These are phyloP conservation scores for Pelusios castaneus DNA, from an alignment of 2,113 vertebrate genomes.

Conservation along the genomic window DNA sequence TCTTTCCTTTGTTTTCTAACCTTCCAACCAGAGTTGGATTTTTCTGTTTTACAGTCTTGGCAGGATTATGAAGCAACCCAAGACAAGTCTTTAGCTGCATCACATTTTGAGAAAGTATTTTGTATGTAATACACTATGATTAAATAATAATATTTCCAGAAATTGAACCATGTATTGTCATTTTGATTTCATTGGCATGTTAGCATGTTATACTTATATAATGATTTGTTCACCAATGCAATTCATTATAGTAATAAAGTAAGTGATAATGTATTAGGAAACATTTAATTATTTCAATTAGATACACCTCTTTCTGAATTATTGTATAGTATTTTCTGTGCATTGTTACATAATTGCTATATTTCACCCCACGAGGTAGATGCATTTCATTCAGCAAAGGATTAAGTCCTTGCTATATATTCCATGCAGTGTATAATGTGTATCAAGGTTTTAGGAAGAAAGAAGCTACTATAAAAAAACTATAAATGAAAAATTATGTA, in stretches of 20 bases:
- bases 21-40: background rate
- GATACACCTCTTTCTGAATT: background rate
- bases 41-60: background rate
- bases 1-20: background rate
- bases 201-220: rapidly evolving
- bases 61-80: background rate
- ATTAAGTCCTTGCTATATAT: background rate
- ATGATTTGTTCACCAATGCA: background rate
- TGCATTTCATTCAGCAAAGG: background rate
- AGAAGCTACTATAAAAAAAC: background rate
- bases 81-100: background rate
- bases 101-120: background rate
- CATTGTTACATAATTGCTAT: background rate
- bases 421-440: background rate
- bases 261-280: background rate
- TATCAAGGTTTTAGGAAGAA: background rate
- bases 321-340: background rate
- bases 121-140: background rate
- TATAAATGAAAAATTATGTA: background rate
- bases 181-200: background rate
- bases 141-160: background rate
- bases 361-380: background rate
- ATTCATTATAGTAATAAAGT: background rate
- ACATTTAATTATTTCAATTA: background rate
- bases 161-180: background rate